Percentiles rank a stretch among this genome's conserved stretches.
Evolutionary conservation across 2,888 invertebrate species (phyloP).

Genomic region (Unio delphinus): DNA sequence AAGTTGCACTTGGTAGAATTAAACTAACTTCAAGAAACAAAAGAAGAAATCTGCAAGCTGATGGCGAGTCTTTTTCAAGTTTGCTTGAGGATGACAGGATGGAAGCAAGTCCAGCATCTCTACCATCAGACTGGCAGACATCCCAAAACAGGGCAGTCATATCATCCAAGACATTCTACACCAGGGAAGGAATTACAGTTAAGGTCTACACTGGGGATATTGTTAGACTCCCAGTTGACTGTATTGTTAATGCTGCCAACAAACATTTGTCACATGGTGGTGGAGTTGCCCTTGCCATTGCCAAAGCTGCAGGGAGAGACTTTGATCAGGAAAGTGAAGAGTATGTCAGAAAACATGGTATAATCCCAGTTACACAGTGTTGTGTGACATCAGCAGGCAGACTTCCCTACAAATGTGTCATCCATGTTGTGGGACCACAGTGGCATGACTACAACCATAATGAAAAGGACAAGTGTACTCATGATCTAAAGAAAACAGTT

Average conservation of each 20-base stretch:
- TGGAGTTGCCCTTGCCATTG: slow-evolving; percentile 15
- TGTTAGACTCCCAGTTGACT: slow-evolving; percentile 12
- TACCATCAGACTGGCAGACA: no score
- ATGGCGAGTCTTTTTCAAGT: no score
- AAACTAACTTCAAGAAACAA: no score
- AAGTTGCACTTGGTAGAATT: no score
- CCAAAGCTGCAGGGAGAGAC: slow-evolving; percentile 15
- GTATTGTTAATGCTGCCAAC: slow-evolving; percentile 19
- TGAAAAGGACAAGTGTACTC: no score
- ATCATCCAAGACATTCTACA: background rate
- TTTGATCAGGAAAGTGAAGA: slow-evolving; percentile 12
- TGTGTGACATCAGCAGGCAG: slow-evolving; percentile 14
- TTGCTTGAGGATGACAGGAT: no score
- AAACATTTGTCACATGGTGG: slow-evolving; percentile 8
- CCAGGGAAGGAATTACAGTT: slow-evolving; percentile 10
- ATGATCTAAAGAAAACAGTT: no score
- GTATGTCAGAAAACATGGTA: slow-evolving; percentile 5
- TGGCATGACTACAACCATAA: slow-evolving; percentile 2
- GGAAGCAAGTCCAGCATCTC: no score
- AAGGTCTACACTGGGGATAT: slow-evolving; percentile 16
- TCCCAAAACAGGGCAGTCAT: no score
- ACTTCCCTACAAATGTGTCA: slow-evolving; percentile 8
- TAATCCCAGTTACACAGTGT: slow-evolving; percentile 6
- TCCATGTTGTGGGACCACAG: slow-evolving; percentile 20
- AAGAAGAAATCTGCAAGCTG: no score